These are phyloP conservation scores for Galerucella nymphaeae DNA, from an alignment of 2,888 invertebrate species.

Conservation along the genomic window DNA sequence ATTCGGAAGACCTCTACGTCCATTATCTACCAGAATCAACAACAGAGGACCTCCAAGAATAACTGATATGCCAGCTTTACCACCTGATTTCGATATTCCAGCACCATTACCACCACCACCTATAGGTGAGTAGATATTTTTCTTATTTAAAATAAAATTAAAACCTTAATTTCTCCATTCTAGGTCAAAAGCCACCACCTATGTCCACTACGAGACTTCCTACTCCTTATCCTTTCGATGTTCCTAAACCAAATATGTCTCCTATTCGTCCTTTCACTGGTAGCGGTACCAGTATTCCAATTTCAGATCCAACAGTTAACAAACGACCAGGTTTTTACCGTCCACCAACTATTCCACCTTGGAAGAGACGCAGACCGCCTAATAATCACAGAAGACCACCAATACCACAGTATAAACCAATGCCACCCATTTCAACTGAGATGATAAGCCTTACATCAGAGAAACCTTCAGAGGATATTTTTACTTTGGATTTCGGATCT, in stretches of 20 bases:
- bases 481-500: slow-evolving; percentile 60
- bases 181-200: slow-evolving; percentile 66
- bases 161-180: background rate
- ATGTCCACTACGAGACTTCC: slow-evolving; percentile 68
- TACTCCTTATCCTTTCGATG: slow-evolving; percentile 82
- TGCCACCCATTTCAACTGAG: slow-evolving; percentile 66
- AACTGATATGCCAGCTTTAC: slow-evolving; percentile 78
- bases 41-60: slow-evolving; percentile 90
- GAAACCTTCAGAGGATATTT: slow-evolving; percentile 60
- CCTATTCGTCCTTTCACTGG: slow-evolving; percentile 68
- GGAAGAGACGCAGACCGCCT: slow-evolving; percentile 68
- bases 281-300: slow-evolving; percentile 65
- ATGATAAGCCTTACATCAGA: slow-evolving; percentile 60
- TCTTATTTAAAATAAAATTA: background rate
- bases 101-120: slow-evolving; percentile 65
- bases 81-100: slow-evolving; percentile 74
- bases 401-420: slow-evolving; percentile 74
- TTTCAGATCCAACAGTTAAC: slow-evolving; percentile 75
- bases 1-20: slow-evolving; percentile 73
- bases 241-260: slow-evolving; percentile 71
- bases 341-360: slow-evolving; percentile 72
- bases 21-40: slow-evolving; percentile 83
- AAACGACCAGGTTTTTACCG: slow-evolving; percentile 67
- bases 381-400: slow-evolving; percentile 67
- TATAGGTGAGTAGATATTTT: slow-evolving; percentile 37